Evolutionary conservation across 2,797 vertebrate genomes (phyloP), one percentile per base, ranked within the genome.

Genomic region (Liparis tanakae): DNA sequence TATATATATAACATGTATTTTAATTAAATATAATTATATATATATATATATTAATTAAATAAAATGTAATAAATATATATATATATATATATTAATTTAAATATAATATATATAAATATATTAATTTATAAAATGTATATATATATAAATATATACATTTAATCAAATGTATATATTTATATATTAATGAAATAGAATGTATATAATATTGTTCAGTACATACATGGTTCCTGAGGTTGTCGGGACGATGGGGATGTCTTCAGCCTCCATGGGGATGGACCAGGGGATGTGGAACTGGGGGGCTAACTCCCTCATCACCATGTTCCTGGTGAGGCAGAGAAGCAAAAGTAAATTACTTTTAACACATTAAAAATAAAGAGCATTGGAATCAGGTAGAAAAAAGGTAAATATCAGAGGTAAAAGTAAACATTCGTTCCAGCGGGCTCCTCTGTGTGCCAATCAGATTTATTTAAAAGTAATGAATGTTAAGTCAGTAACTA

Each of bases 181-280:
- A 39, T 12, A 39, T 39, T n/a, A n/a, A n/a, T n/a, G n/a, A n/a
- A n/a, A 39, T 39, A 39, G 9, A 39, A 41, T 13, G 5, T 4
- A 41, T 41, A 7, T 13, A 41, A 41, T 41, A 14, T 13, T 41
- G 1, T 41, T 25, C 10, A 51, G 54, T 50, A 93, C 96, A 79
- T 85, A 98, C 97, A 98, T 99, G 76, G 97, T 99, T 91, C 98
- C 98, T 64, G 98, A 99, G 77, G 98, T 99, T 55, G 98, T 99
- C 58, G 98, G 98, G 69, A 99, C 98, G 2, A 99, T 99, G 72
- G 98, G 98, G 88, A 99, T 99, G 89, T 99, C 98, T 91, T 99
- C 98, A 46, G 98, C 97, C 78, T 99, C 98, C 66, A 96, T 96
- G 66, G 98, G 97, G 74, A 99, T 97, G 71, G 98, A 99, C 98